Evolutionary conservation across 2,113 vertebrate species (phyloP), one percentile per base, ranked within the genome.

Genomic region (Ranitomeya imitator): DNA sequence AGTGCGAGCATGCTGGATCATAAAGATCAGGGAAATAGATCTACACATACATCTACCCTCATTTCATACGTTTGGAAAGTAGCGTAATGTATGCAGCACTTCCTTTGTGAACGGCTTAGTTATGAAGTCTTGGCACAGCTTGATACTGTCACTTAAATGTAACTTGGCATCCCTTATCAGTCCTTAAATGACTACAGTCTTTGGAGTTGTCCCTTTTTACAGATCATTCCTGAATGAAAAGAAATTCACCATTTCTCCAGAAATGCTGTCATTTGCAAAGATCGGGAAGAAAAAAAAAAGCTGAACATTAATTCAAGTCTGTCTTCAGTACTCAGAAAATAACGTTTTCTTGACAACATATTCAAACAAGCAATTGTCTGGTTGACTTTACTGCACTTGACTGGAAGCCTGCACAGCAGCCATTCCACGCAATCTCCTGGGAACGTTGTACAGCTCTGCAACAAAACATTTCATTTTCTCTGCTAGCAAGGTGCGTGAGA

Each of bases 401-500:
- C 63, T 80, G 86, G 77, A 87, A 87, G 52, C 78, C 21, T 69
- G 60, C 85, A 86, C 74, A 79, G 60, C 74, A 86, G 85, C 21
- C 45, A 63, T 65, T 86, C 86, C 86, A 87, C 57, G n/a, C 78
- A 21, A n/a, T 67, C 21, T 87, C 61, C 51, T 6, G 52, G 51
- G 26, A 14, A 26, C 2, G 11, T 26, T 79, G 59, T 59, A 81
- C 61, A 71, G 86, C 16, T 71, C 18, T 45, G 60, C 9, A 80
- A 67, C 21, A 67, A 67, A 79, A 80, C n/a, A 52, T 63, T 19
- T 45, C 4, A 85, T 77, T 86, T 78, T 86, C 74, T 52, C 23
- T 79, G n/a, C 21, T 63, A 79, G 37, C 63, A 84, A 87, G 89
- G 71, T 91, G 91, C 92, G 91, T 26, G 57, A 91, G 92, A 93